Conservation (phyloP, 2,113 vertebrate species). For the Gallinago paraguaiae region DNA sequence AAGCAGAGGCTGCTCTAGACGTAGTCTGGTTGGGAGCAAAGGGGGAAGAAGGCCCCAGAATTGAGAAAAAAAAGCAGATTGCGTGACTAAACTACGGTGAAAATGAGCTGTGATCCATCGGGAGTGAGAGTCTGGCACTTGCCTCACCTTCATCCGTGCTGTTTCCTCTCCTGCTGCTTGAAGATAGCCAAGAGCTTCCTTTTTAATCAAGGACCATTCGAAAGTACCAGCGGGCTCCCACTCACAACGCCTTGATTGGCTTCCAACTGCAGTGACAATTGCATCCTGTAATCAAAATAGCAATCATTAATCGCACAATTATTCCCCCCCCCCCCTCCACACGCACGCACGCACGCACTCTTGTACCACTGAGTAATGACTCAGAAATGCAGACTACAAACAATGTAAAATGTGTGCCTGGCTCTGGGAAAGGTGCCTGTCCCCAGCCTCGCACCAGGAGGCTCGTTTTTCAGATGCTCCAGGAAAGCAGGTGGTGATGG, state of each 20-base stretch:
- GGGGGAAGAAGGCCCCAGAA: not conserved
- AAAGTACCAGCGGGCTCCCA: conserved; percentile 57
- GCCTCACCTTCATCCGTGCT: conserved; percentile 5
- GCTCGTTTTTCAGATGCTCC: not conserved
- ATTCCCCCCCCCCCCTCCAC: not conserved
- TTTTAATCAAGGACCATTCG: conserved; percentile 65
- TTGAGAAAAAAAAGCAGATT: not conserved
- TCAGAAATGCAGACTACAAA: not conserved
- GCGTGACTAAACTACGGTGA: not conserved
- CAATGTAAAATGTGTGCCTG: not conserved
- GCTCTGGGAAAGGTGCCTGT: not conserved
- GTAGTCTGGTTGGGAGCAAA: not conserved
- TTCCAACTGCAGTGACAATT: conserved; percentile 62
- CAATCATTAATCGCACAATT: conserved; percentile 57
- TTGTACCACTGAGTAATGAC: not conserved
- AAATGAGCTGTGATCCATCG: conserved; percentile 36
- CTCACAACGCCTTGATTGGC: conserved; percentile 58
- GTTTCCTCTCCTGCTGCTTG: conserved; percentile 60
- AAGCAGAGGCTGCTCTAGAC: not conserved
- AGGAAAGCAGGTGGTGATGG: not conserved
- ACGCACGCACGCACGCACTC: not conserved
- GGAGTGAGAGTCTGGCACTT: conserved; percentile 38
- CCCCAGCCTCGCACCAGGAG: rapidly evolving
- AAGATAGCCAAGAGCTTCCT: conserved; percentile 61
- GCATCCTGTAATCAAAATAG: conserved; percentile 70